Base-by-base conservation (phyloP, 2,888 invertebrate genomes). In the Lottia gigantea region DNA sequence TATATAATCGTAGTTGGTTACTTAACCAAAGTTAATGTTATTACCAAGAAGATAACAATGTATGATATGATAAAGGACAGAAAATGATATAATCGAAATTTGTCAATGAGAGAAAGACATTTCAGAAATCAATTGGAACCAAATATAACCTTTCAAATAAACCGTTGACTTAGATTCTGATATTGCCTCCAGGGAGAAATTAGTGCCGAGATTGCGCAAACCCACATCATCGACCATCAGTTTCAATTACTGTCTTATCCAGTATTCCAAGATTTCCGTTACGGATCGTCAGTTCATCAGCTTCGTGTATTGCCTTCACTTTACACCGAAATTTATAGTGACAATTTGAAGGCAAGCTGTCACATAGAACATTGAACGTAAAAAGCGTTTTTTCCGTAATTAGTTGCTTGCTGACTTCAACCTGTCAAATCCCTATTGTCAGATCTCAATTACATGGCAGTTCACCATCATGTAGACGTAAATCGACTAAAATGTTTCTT, bases 261-360 rank as follows among this genome's bases (percentile, higher is more conserved):
- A 25, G 26, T 49, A 26, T 62, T 70, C 70, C 65, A 70, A 64
- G 70, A 67, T 73, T 70, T 67, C 70, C 70, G 73, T 67, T 67
- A 73, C 65, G 70, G 67, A 62, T 67, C 64, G 68, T 62, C 67
- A 55, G 62, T 23, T 64, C 45, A 49, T 62, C 67, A 67, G 67
- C 46, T 64, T 67, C 62, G 73, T 67, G 67, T 19, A 55, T 69
- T 62, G 61, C 65, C 67, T 64, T 68, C 65, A 68, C 68, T 66
- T 69, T 45, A 68, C 15, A 62, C 25, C 55, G 40, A 70, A 67
- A 67, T 64, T 67, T 61, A 46, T 61, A 46, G 67, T 73, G 72
- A 73, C 73, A 73, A 70, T 65, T 65, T 70, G 72, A 73, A 73
- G 65, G 73, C 70, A 67, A 70, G 65, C 70, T 70, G 73, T 73